Evolutionary conservation across 2,113 vertebrate species (phyloP).

Genomic region (Catagonus wagneri): DNA sequence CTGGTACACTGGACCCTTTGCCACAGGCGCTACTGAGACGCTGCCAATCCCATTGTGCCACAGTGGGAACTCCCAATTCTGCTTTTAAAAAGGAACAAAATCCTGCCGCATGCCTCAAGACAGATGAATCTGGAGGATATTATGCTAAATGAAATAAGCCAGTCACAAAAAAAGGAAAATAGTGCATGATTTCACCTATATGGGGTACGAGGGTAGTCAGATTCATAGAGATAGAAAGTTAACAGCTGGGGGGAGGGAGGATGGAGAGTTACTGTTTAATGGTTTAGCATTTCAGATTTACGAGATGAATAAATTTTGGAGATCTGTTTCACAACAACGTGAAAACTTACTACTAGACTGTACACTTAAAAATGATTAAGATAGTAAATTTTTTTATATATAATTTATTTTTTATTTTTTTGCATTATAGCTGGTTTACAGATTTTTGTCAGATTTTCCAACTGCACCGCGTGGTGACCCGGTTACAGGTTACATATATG

Average conservation of each 20-base stretch:
- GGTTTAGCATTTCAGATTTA: not conserved
- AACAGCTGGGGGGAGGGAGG: not conserved
- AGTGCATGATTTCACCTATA: not conserved
- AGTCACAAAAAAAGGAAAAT: not conserved
- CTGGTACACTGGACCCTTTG: too few species aligned
- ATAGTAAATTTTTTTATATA: not conserved
- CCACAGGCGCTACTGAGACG: too few species aligned
- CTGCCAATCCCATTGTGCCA: too few species aligned
- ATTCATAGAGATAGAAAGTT: not conserved
- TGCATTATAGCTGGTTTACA: too few species aligned
- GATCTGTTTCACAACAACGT: not conserved
- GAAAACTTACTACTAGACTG: not conserved
- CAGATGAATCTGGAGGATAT: not conserved
- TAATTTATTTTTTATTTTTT: too few species aligned
- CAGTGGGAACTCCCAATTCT: too few species aligned
- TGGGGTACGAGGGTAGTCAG: not conserved
- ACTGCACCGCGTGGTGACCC: too few species aligned
- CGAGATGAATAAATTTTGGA: not conserved
- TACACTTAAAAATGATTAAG: not conserved
- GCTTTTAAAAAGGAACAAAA: not conserved
- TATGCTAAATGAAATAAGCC: conserved; percentile 10
- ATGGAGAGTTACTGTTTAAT: not conserved
- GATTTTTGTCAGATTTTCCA: too few species aligned
- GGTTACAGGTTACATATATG: too few species aligned
- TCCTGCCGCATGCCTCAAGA: not conserved